phyloP scores from a whole-genome alignment of 2,888 invertebrate species.

The Willowsia nigromaculata region DNA sequence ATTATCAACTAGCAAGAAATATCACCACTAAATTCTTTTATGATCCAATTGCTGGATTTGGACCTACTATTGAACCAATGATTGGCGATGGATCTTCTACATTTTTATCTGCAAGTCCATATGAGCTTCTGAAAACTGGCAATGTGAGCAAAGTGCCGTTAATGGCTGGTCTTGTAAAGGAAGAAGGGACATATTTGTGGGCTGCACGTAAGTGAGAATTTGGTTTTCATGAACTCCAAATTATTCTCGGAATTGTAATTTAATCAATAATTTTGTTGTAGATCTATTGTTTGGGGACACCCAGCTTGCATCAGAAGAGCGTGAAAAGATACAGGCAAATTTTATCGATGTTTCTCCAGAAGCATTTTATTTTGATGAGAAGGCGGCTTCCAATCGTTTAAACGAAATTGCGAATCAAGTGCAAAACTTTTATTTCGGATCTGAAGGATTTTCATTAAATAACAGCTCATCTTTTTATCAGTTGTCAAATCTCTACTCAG shows the following conservation, averaged over 20 bases:
- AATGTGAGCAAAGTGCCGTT: constrained; percentile 55
- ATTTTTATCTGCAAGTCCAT: constrained; percentile 55
- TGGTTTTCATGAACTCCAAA: too few relatives aligned
- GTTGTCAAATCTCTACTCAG: constrained; percentile 43
- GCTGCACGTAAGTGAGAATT: constrained; percentile 10
- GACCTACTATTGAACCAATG: too few relatives aligned
- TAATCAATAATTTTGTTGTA: too few relatives aligned
- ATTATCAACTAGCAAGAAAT: too few relatives aligned
- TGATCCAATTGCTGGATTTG: too few relatives aligned
- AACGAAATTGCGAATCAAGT: constrained; percentile 43
- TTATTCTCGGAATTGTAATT: too few relatives aligned
- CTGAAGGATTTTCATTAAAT: constrained; percentile 5
- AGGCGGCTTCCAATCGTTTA: not conserved
- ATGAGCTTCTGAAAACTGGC: constrained; percentile 40
- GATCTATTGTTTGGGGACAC: too few relatives aligned
- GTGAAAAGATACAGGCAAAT: constrained; percentile 39
- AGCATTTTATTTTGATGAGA: constrained; percentile 65
- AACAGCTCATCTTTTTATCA: not conserved
- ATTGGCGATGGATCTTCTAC: too few relatives aligned
- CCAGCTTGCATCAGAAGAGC: too few relatives aligned
- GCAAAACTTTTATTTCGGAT: constrained; percentile 57
- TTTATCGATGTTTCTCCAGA: constrained; percentile 42
- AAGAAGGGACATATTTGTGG: constrained; percentile 63
- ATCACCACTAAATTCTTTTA: too few relatives aligned
- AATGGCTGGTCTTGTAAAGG: constrained; percentile 45